Evolutionary conservation across 92 coral and sea anemone genomes (phyloP).

Genomic region (Phenganax subtilis): DNA sequence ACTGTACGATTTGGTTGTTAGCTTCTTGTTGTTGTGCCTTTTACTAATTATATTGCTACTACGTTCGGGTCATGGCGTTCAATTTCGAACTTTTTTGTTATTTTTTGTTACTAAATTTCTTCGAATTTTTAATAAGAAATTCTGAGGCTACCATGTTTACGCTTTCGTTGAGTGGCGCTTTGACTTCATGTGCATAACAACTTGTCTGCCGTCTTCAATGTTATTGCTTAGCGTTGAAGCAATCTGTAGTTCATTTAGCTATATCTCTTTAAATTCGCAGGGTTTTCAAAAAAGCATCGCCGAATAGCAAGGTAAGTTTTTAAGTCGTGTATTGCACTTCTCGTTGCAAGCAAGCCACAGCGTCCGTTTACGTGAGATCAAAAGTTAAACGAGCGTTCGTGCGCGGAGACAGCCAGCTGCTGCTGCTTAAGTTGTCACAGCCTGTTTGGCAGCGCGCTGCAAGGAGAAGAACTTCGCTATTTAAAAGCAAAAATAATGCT

Average conservation of each 20-base stretch:
- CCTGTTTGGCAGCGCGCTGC: constrained; percentile 1
- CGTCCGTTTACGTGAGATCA: background rate
- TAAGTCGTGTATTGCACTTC: background rate
- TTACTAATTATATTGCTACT: background rate
- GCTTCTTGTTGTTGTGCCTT: no score
- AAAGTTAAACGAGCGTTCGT: background rate
- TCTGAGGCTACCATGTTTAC: background rate
- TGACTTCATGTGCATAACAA: background rate
- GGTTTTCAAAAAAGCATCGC: constrained; percentile 94
- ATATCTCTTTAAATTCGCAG: constrained; percentile 48
- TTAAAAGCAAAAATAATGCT: background rate
- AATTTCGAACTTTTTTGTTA: no score
- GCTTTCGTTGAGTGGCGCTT: background rate
- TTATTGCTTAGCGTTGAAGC: constrained; percentile 25
- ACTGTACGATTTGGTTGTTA: no score
- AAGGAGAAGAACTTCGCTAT: background rate
- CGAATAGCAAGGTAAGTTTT: constrained; percentile 81
- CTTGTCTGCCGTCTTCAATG: background rate
- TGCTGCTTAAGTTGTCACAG: background rate
- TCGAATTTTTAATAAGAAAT: background rate
- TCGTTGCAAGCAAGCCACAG: background rate
- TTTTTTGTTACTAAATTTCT: no score
- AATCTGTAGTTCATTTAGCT: background rate
- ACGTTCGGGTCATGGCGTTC: no score
- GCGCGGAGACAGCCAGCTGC: constrained; percentile 16